phyloP scores from a whole-genome alignment of 2,113 vertebrate genomes.

The Xerus inauris region DNA sequence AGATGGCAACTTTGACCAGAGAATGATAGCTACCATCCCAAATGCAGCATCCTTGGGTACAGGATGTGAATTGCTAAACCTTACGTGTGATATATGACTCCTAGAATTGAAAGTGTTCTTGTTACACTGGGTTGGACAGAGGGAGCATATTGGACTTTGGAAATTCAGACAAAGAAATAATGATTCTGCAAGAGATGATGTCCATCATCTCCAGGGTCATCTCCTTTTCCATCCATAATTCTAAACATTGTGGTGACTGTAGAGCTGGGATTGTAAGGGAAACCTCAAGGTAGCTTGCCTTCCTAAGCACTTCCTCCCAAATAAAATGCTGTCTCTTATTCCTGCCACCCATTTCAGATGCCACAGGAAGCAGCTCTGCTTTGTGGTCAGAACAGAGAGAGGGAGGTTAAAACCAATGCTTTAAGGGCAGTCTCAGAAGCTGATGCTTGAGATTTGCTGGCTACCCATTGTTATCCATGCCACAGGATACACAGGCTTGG shows the following conservation, averaged over 20 bases:
- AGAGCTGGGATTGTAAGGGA: background rate
- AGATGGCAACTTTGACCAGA: background rate
- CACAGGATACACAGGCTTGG: slow-evolving; percentile 10
- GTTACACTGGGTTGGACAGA: background rate
- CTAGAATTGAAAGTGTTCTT: background rate
- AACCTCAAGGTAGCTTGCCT: background rate
- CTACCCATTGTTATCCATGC: background rate
- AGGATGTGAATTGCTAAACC: background rate
- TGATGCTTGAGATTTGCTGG: slow-evolving; percentile 9
- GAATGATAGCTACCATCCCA: background rate
- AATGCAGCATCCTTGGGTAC: background rate
- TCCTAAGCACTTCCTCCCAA: background rate
- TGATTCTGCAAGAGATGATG: background rate
- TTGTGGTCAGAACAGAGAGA: slow-evolving; percentile 49
- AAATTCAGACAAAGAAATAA: background rate
- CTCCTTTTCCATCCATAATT: background rate
- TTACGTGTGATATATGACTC: background rate
- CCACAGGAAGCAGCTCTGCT: slow-evolving; percentile 59
- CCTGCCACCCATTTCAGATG: background rate
- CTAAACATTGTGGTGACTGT: background rate
- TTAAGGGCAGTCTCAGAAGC: slow-evolving; percentile 34
- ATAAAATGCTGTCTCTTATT: background rate
- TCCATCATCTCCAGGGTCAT: background rate
- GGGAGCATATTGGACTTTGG: background rate
- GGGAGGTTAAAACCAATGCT: background rate